Evolutionary conservation across 1,140 invertebrate genomes (phyloP).

Genomic region (Scaptomyza montana): DNA sequence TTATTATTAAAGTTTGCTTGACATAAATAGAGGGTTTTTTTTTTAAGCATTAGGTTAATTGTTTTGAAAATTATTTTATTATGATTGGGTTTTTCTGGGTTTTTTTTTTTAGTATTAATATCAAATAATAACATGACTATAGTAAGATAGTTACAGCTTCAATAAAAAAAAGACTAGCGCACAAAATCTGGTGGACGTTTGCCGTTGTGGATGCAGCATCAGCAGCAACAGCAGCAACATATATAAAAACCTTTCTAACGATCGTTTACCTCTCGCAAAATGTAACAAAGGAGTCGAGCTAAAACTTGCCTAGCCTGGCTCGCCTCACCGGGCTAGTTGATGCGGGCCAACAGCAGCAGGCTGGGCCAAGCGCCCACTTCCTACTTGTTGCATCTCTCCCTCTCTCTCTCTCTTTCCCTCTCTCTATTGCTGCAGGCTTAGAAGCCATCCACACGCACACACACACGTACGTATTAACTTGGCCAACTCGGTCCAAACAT

Average conservation of each 20-base stretch:
- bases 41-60: no score
- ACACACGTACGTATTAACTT: conserved; percentile 15
- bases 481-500: conserved; percentile 24
- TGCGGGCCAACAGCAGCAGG: conserved; percentile 46
- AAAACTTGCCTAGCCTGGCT: conserved; percentile 60
- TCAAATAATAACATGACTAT: conserved; percentile 66
- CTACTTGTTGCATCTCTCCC: conserved; percentile 58
- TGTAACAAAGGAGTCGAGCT: conserved; percentile 77
- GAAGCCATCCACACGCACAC: conserved; percentile 9
- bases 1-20: no score
- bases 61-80: no score
- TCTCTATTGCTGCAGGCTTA: conserved; percentile 41
- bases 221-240: conserved; percentile 38
- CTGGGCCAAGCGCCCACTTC: conserved; percentile 76
- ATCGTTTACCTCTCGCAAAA: conserved; percentile 82
- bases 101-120: no score
- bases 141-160: conserved; percentile 64
- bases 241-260: conserved; percentile 81
- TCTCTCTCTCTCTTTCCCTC: conserved; percentile 24
- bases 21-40: no score
- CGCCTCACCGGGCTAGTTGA: conserved; percentile 34
- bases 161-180: conserved; percentile 72
- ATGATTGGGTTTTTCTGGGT: no score
- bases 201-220: conserved; percentile 30
- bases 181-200: conserved; percentile 67